Evolutionary conservation across 2,113 vertebrate species (phyloP).

Genomic region (Oriolus oriolus): DNA sequence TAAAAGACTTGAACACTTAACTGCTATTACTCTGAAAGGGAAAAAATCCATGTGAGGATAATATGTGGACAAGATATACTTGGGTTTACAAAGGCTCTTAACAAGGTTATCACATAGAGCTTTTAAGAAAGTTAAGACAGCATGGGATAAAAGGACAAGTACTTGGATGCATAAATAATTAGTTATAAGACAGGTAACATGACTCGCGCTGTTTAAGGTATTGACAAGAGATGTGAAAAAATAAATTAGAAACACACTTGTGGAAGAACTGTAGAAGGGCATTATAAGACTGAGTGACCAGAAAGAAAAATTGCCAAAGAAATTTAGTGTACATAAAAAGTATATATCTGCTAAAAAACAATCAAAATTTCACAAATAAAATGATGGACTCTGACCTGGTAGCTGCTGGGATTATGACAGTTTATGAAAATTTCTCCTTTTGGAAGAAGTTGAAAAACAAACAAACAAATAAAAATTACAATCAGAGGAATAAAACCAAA

Average conservation of each 20-base stretch:
- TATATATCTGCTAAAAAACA: background rate
- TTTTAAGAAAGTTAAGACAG: background rate
- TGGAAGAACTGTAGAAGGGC: background rate
- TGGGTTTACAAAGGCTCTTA: background rate
- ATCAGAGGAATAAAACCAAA: fast-evolving
- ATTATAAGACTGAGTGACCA: background rate
- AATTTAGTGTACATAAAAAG: background rate
- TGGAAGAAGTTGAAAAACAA: background rate
- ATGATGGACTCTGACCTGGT: background rate
- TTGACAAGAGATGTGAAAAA: background rate
- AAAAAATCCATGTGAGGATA: background rate
- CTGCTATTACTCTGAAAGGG: background rate
- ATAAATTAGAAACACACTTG: background rate
- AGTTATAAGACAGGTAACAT: background rate
- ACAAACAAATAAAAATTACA: background rate
- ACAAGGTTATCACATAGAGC: background rate
- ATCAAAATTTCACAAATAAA: background rate
- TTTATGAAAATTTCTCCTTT: background rate
- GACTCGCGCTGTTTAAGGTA: background rate
- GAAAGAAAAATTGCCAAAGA: background rate
- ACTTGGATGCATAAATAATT: background rate
- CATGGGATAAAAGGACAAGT: background rate
- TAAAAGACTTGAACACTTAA: background rate
- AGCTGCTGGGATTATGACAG: background rate
- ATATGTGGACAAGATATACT: background rate